phyloP scores from a whole-genome alignment of 2,113 vertebrate species.

The Mugil cephalus region DNA sequence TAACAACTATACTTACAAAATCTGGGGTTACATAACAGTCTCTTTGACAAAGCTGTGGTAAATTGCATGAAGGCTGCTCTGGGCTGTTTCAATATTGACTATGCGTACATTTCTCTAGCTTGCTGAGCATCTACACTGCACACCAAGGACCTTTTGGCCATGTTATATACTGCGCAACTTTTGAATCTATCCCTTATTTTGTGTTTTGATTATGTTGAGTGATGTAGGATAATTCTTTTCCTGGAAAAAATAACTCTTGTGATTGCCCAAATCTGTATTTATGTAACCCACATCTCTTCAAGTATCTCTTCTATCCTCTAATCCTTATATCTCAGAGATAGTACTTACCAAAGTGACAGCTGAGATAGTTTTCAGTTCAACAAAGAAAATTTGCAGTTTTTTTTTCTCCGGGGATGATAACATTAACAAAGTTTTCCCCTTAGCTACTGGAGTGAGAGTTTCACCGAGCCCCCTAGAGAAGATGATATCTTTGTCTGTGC shows the following conservation, averaged over 20 bases:
- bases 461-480: slow-evolving; percentile 20
- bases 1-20: too few relatives aligned
- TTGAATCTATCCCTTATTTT: not conserved
- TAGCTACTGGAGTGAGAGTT: slow-evolving; percentile 29
- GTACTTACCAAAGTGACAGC: slow-evolving; percentile 40
- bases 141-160: not conserved
- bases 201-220: not conserved
- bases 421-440: slow-evolving; percentile 52
- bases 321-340: slow-evolving; percentile 51
- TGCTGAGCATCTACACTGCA: too few relatives aligned
- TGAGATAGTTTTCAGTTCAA: slow-evolving; percentile 51
- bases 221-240: not conserved
- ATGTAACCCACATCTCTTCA: slow-evolving; percentile 38
- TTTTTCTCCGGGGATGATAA: slow-evolving; percentile 29
- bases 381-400: slow-evolving; percentile 23
- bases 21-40: too few relatives aligned
- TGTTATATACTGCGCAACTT: not conserved
- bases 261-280: slow-evolving; percentile 47
- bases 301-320: slow-evolving; percentile 49
- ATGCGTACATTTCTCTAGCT: too few relatives aligned
- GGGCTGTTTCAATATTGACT: too few relatives aligned
- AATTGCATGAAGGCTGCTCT: too few relatives aligned
- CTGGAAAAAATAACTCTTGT: slow-evolving; percentile 4
- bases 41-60: too few relatives aligned
- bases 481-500: slow-evolving; percentile 54